Percentiles rank a stretch among this genome's conserved stretches.
These are phyloP conservation scores for Pheosia tremula DNA, from an alignment of 2,888 invertebrate species.

Conservation along the genomic window DNA sequence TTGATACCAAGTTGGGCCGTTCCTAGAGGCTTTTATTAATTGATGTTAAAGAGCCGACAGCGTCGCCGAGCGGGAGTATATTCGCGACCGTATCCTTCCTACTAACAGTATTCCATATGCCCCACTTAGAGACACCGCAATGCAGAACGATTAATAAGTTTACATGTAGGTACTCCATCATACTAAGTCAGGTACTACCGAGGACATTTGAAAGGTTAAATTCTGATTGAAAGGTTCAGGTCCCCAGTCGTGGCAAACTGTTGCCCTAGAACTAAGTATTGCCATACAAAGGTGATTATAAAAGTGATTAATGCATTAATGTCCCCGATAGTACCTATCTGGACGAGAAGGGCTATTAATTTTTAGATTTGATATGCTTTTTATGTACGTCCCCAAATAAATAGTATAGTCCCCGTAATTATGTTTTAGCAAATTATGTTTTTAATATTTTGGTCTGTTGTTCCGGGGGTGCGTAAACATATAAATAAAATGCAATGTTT, in stretches of 20 bases:
- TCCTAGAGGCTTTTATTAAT: too few species aligned
- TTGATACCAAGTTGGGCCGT: too few species aligned
- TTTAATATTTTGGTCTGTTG: slow-evolving; percentile 60
- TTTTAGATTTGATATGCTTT: slow-evolving; percentile 54
- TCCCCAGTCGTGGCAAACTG: too few species aligned
- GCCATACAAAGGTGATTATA: slow-evolving; percentile 23
- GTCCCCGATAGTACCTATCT: slow-evolving; percentile 28
- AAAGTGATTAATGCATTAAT: too few species aligned
- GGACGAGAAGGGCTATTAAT: slow-evolving; percentile 59
- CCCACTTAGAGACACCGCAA: slow-evolving; percentile 32
- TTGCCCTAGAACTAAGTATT: too few species aligned
- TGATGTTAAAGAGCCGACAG: neutral
- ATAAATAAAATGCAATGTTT: slow-evolving; percentile 34
- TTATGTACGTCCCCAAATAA: slow-evolving; percentile 6
- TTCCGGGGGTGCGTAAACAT: slow-evolving; percentile 54
- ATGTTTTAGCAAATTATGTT: neutral
- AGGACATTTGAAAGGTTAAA: too few species aligned
- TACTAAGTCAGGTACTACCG: slow-evolving; percentile 47
- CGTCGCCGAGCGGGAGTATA: slow-evolving; percentile 14
- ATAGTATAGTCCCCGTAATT: slow-evolving; percentile 12
- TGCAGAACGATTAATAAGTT: slow-evolving; percentile 22
- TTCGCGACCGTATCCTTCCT: slow-evolving; percentile 7
- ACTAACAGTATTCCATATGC: slow-evolving; percentile 38
- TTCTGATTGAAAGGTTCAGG: too few species aligned
- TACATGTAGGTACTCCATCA: slow-evolving; percentile 55